Evolutionary conservation across 2,888 invertebrate species (phyloP), one percentile per base, ranked within the genome.

Genomic region (Chrysina gloriosa): DNA sequence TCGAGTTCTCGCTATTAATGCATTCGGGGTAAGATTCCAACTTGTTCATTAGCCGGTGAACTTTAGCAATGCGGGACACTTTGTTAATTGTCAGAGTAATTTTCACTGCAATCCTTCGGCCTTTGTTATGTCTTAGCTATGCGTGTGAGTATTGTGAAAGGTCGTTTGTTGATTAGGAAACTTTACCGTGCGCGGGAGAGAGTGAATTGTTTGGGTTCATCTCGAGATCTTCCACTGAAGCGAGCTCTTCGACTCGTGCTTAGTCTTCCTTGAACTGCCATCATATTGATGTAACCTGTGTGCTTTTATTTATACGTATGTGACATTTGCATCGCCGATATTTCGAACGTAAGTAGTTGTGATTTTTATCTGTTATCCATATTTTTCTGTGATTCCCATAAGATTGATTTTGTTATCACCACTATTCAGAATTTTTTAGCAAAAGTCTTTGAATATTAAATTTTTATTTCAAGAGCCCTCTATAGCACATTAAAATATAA

Each of bases 101-200:
- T 67, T 68, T 63, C 65, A 69, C 69, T 69, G 71, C 67, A 71
- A 70, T 69, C 72, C 71, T 73, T 70, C 73, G 77, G 76, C 75
- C 76, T 76, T 77, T 77, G 76, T 16, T 14, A 7, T 29, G 50
- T 31, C 29, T 50, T 70, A 68, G 64, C 68, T 74, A 74, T 75
- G 77, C 76, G 77, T 78, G 77, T 75, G 77, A 77, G 76, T 76
- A 72, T 77, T 78, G 79, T 78, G 79, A 78, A 79, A 79, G 78
- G 79, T 78, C 77, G 77, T 69, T 71, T 71, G 68, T 73, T 72
- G 75, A 76, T 79, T 74, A 76, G 73, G 78, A 77, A 79, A 78
- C 75, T 29, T 29, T 29, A 29, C 29, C 27, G 27, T 65, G 64
- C 56, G 72, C 74, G 75, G 77, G 79, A 77, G 78, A 78, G 78